A percentile compares a stretch with the other conserved stretches of the same genome.
Conservation (phyloP, 1,140 invertebrate genomes). For the Drosophila elegans region DNA sequence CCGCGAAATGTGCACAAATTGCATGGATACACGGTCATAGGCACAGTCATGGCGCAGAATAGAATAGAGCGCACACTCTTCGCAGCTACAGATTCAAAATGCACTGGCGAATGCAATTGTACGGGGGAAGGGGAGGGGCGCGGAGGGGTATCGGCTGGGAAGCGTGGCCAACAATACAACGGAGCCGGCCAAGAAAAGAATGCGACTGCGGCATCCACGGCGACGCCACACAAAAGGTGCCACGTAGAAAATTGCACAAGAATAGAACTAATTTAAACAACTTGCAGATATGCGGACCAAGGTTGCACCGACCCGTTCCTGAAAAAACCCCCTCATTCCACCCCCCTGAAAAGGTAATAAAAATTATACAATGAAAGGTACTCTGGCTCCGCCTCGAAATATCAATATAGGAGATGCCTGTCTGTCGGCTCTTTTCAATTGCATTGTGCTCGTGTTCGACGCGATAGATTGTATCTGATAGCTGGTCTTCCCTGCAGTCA, state of each 20-base stretch:
- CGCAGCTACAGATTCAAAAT: slow-evolving; percentile 48
- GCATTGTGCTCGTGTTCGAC: slow-evolving; percentile 40
- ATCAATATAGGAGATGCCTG: slow-evolving; percentile 43
- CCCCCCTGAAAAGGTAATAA: slow-evolving; percentile 53
- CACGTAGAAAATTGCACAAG: slow-evolving; percentile 80
- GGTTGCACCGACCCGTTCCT: slow-evolving; percentile 8
- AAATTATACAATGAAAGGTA: slow-evolving; percentile 64
- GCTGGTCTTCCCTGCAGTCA: slow-evolving; percentile 15
- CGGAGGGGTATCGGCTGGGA: slow-evolving; percentile 2
- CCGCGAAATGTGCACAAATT: slow-evolving; percentile 65
- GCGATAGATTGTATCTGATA: slow-evolving; percentile 54
- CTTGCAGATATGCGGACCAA: slow-evolving; percentile 63
- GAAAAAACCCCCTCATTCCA: background rate
- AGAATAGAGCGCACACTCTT: slow-evolving; percentile 4
- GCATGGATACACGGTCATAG: slow-evolving; percentile 38
- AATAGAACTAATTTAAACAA: slow-evolving; percentile 81
- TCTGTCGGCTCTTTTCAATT: slow-evolving; percentile 43
- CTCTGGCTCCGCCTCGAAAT: slow-evolving; percentile 10
- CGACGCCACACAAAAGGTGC: slow-evolving; percentile 67
- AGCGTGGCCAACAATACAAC: slow-evolving; percentile 53
- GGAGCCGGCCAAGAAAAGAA: slow-evolving; percentile 21
- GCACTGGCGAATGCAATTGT: slow-evolving; percentile 63
- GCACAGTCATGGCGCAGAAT: slow-evolving; percentile 28
- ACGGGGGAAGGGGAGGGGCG: slow-evolving; percentile 8
- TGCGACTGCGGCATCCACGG: slow-evolving; percentile 37